Conservation (phyloP, 2,113 vertebrate species). For the Micronycteris hirsuta region DNA sequence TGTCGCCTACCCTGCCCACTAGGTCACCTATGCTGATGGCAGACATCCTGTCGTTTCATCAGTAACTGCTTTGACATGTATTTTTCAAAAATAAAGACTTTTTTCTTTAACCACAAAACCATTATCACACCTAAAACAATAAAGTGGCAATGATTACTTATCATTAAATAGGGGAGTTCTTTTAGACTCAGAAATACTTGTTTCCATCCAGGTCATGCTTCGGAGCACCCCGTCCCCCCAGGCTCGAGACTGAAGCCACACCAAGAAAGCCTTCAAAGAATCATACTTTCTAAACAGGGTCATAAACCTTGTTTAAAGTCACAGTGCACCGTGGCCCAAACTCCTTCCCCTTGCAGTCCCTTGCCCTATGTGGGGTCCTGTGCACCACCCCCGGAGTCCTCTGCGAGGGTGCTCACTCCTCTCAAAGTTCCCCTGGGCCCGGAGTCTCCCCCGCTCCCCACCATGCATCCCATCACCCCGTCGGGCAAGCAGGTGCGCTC, state of each 20-base stretch:
- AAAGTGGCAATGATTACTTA: neutral
- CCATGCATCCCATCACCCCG: neutral
- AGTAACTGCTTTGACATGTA: conserved; percentile 29
- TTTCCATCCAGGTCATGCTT: neutral
- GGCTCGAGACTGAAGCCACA: neutral
- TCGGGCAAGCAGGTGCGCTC: neutral
- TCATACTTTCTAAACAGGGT: neutral
- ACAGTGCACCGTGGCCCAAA: neutral
- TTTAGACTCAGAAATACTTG: conserved; percentile 28
- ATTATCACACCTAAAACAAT: conserved; percentile 24
- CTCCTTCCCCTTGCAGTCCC: neutral
- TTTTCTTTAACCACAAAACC: conserved; percentile 26
- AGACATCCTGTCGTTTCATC: conserved; percentile 13
- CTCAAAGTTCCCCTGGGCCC: neutral
- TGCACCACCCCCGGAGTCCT: neutral
- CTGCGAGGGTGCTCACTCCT: neutral
- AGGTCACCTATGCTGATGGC: neutral
- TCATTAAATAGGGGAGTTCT: neutral
- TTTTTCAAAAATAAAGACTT: conserved; percentile 27
- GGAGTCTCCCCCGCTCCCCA: neutral
- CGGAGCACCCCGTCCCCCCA: neutral
- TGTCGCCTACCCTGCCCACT: neutral
- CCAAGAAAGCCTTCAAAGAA: neutral
- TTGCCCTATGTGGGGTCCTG: neutral
- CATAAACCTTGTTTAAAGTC: neutral